Percentiles rank a stretch among this genome's conserved stretches.
Evolutionary conservation across 2,113 vertebrate genomes (phyloP).

Genomic region (Pollachius pollachius): DNA sequence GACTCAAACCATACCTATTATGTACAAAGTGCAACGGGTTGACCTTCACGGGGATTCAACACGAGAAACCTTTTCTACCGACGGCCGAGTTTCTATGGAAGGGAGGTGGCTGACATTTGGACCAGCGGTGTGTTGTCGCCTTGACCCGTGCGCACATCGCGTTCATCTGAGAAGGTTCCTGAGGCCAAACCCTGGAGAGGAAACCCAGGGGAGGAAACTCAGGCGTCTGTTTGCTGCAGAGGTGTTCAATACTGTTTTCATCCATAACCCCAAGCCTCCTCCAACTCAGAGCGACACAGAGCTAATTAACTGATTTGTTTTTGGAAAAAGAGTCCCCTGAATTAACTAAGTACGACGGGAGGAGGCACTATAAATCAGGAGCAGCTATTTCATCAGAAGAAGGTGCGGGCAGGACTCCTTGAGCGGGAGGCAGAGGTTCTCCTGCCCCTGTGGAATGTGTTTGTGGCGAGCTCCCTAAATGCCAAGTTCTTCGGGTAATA

Average conservation of each 20-base stretch:
- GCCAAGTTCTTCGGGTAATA: constrained; percentile 74
- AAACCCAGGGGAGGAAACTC: no score
- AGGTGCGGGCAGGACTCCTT: constrained; percentile 16
- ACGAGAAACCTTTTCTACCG: neutral
- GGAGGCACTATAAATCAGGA: constrained; percentile 74
- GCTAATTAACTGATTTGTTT: constrained; percentile 66
- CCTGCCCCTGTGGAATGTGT: constrained; percentile 66
- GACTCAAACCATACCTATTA: constrained; percentile 65
- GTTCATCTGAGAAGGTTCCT: no score
- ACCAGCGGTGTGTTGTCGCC: no score
- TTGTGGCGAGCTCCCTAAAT: constrained; percentile 75
- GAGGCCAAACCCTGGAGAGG: no score
- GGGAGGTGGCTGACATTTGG: neutral
- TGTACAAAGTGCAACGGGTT: constrained; percentile 30
- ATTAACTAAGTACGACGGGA: constrained; percentile 55
- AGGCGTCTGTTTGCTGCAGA: no score
- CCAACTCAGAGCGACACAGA: constrained; percentile 37
- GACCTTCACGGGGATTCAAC: constrained; percentile 34
- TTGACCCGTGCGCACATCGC: no score
- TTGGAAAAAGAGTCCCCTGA: constrained; percentile 47
- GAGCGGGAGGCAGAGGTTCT: constrained; percentile 56
- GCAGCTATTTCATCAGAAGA: constrained; percentile 65
- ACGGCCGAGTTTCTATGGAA: constrained; percentile 14
- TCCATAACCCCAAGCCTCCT: neutral
- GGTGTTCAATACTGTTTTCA: no score